Percentiles rank a stretch among this genome's conserved stretches.
phyloP scores from a whole-genome alignment of 2,888 invertebrate species.

The Palloptera scutellata region DNA sequence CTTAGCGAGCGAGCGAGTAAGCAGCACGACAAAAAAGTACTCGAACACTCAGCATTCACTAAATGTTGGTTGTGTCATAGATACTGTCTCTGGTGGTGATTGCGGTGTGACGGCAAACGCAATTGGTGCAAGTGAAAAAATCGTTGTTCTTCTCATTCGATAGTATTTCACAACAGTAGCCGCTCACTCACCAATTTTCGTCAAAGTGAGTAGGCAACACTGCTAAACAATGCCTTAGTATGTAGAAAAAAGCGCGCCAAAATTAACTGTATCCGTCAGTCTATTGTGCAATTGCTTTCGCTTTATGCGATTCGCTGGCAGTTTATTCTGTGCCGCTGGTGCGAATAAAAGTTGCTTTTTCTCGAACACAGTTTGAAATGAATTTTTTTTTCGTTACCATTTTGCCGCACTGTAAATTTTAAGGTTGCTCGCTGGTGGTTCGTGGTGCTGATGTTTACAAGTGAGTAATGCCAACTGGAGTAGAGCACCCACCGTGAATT shows the following conservation, averaged over 20 bases:
- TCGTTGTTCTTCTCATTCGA: no score
- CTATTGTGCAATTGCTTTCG: neutral
- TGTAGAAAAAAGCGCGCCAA: no score
- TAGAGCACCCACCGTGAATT: no score
- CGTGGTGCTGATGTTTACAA: conserved; percentile 14
- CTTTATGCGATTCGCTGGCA: neutral
- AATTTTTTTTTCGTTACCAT: conserved; percentile 10
- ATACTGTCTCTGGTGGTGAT: neutral
- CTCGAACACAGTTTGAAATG: conserved; percentile 45
- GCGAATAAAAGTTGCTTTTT: conserved; percentile 48
- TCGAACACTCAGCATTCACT: conserved; percentile 17
- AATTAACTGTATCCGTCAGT: no score
- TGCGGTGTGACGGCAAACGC: conserved; percentile 12
- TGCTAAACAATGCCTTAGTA: no score
- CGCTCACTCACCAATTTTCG: no score
- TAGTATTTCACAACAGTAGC: no score
- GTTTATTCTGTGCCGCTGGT: conserved; percentile 38
- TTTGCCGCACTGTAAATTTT: no score
- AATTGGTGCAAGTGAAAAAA: neutral
- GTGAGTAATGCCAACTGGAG: neutral
- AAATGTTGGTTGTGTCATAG: neutral
- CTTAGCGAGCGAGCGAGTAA: conserved; percentile 12
- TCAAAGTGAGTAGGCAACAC: no score
- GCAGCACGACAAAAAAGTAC: conserved; percentile 29
- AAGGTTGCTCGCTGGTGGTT: neutral